Percentiles rank a stretch among this genome's conserved stretches.
Conservation (phyloP, 2,888 invertebrate species). For the Brachyptera risi region DNA sequence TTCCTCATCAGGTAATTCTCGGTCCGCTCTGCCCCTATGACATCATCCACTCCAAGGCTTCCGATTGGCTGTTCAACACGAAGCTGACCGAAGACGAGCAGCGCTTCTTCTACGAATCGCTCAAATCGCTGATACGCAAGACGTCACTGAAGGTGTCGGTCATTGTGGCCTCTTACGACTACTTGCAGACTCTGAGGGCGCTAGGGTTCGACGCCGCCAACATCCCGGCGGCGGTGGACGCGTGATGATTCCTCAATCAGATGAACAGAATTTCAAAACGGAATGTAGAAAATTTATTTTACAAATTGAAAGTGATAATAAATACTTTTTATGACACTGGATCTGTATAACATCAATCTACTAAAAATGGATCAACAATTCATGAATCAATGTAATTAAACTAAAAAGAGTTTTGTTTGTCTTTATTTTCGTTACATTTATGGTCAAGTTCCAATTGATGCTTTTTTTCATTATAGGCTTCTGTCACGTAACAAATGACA, state of each 20-base stretch:
- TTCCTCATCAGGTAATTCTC: slow-evolving; percentile 2
- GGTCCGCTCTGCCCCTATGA: slow-evolving; percentile 22
- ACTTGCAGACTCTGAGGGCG: slow-evolving; percentile 17
- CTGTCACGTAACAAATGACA: no score
- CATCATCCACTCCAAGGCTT: neutral
- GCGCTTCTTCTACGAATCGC: neutral
- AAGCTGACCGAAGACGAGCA: neutral
- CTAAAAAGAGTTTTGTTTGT: no score
- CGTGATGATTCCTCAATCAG: no score
- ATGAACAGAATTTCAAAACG: no score
- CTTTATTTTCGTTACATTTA: no score
- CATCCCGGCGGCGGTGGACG: neutral
- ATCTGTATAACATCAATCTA: no score
- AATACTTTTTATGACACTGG: no score
- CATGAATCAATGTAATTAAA: no score
- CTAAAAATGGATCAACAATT: no score
- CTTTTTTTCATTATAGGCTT: no score
- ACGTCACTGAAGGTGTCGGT: slow-evolving; percentile 12
- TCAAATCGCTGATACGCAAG: neutral
- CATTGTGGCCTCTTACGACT: slow-evolving; percentile 21
- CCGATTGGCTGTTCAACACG: neutral
- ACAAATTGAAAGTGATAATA: neutral
- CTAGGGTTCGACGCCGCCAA: slow-evolving; percentile 33
- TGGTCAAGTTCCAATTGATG: no score
- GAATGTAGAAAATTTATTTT: neutral